Evolutionary conservation across 2,113 vertebrate genomes (phyloP), one percentile per base, ranked within the genome.

Genomic region (Anhinga anhinga): DNA sequence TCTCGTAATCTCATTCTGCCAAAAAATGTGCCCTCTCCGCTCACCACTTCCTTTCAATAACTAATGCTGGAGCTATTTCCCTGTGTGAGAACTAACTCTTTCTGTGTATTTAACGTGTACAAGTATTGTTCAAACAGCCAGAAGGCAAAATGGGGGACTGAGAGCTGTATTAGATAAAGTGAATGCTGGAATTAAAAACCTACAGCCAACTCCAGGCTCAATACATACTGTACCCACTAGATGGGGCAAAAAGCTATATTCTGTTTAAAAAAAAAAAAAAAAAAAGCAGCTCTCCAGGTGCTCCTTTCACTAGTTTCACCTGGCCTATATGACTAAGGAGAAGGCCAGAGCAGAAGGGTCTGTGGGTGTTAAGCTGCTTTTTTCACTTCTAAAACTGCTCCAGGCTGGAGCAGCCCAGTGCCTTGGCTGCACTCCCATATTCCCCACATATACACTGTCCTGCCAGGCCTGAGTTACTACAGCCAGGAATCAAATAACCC

Each of bases 201-300:
- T 23, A 1, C 18, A 22, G 5, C 38, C 1, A 58, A 6, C 59
- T 82, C 34, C 90, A 52, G 63, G 47, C 40, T 95, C 90, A 95
- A 36, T 95, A 45, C 95, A 23, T 3, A 5, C 3, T 3, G 26
- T 30, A 93, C 76, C 97, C 96, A 91, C 97, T 97, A 96, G 97
- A 92, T 95, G 97, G 96, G 86, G 97, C 95, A 95, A 92, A 96
- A 93, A 88, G 71, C 91, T 89, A 14, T 1, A 14, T 11, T 94
- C 18, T 49, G 52, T 7, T 14, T 4, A 29, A 18, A 65, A 50
- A 58, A n/a, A 59, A 36, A 21, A 36, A 10, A 8, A 9, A n/a
- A 45, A 45, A 45, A 45, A 18, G 44, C 44, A 45, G 4, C 27
- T 82, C 20, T 32, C 13, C 77, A 62, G 34, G 65, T 71, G 18